phyloP scores from a whole-genome alignment of 2,797 vertebrate species.

The Parotocinclus haroldoi region DNA sequence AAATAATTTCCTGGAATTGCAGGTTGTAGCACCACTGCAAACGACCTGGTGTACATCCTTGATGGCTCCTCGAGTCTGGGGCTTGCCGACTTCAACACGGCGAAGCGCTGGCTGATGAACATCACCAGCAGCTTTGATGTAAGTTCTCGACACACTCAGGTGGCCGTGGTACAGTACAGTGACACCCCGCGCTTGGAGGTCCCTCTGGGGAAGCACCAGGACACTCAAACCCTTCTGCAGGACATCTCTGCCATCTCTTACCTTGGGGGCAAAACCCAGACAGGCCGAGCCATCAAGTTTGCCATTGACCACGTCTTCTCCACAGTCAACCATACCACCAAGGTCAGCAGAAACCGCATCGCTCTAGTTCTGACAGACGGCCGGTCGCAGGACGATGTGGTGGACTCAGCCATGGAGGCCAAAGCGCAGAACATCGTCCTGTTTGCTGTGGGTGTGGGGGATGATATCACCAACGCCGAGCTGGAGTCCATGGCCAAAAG shows the following conservation, averaged over 20 bases:
- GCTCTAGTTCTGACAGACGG: constrained; percentile 65
- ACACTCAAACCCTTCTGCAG: constrained; percentile 51
- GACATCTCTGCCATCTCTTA: constrained; percentile 58
- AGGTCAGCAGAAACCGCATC: constrained; percentile 56
- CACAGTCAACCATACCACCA: constrained; percentile 43
- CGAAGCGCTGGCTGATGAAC: constrained; percentile 64
- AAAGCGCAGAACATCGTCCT: constrained; percentile 58
- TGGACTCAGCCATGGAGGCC: constrained; percentile 59
- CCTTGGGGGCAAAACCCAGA: constrained; percentile 63
- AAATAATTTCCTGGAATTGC: constrained; percentile 26
- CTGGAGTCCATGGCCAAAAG: constrained; percentile 61
- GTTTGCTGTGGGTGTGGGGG: constrained; percentile 65
- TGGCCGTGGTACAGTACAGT: constrained; percentile 66
- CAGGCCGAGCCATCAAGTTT: constrained; percentile 63
- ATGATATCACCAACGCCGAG: constrained; percentile 60
- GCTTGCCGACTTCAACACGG: constrained; percentile 55
- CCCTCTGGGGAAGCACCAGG: constrained; percentile 57
- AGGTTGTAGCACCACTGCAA: constrained; percentile 65
- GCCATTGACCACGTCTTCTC: constrained; percentile 62
- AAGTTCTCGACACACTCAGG: constrained; percentile 58
- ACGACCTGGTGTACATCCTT: constrained; percentile 64
- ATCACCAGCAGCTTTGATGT: constrained; percentile 61
- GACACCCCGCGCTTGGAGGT: constrained; percentile 64
- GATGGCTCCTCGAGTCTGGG: constrained; percentile 67
- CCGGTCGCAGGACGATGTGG: constrained; percentile 64